Base-by-base conservation (phyloP, 2,797 vertebrate genomes). In the Streptopelia turtur region DNA sequence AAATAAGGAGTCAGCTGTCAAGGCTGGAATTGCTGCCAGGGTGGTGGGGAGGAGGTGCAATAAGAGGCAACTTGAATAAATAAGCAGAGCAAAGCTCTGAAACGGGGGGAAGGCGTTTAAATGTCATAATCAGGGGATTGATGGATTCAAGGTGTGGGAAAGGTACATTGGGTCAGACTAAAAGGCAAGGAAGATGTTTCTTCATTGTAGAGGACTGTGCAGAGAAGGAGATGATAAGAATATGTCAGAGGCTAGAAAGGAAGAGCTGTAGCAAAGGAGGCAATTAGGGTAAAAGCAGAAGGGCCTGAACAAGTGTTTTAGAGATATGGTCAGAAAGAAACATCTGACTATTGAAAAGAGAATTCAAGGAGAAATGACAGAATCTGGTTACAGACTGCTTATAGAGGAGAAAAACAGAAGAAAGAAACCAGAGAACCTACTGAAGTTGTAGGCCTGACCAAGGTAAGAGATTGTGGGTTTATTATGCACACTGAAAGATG, bases 1-100 rank as follows among this genome's bases (percentile, higher is more conserved):
- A 90, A 91, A 93, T 13, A 70, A 77, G 39, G 88, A 90, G 45
- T 76, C 60, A 87, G 88, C 87, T 91, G 79, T 95, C 88, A 94
- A 64, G 93, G 45, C 50, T 87, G 68, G 70, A 94, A 91, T 13
- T 88, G 68, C 72, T 95, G 72, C 63, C 68, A 68, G 33, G 50
- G 45, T 82, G 33, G 12, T 83, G 56, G 56, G 16, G 41, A 87
- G 53, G 64, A 74, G 43, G 53, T 69, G 83, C 81, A 65, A 1
- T 68, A 89, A 93, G 33, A 56, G 20, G 56, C 60, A 87, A 59
- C 70, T 71, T 82, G 75, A 95, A 83, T 84, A 94, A 94, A 90
- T 91, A 94, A 88, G 72, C 35, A 84, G 75, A 75, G 9, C 14
- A 94, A 88, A 82, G 25, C 63, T 81, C 43, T 83, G 70, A 90